Conservation (phyloP, 2,797 vertebrate genomes). For the Aplochiton taeniatus region DNA sequence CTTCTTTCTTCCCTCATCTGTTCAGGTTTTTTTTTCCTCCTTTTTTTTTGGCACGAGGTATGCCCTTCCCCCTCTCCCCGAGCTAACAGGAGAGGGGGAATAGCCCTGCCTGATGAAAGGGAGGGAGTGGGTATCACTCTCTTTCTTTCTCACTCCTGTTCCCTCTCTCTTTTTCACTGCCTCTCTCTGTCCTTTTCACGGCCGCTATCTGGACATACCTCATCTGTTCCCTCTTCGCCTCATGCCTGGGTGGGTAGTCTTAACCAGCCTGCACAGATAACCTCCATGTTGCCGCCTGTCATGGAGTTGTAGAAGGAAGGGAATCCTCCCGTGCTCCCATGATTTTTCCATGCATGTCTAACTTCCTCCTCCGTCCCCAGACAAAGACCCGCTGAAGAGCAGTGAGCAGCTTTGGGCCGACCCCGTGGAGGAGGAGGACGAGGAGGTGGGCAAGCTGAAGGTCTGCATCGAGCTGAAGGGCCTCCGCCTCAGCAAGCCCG, state of each 20-base stretch:
- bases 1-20: slow-evolving; percentile 67
- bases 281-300: no score
- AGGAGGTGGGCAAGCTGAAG: slow-evolving; percentile 96
- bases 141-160: slow-evolving; percentile 31
- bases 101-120: slow-evolving; percentile 60
- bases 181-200: slow-evolving; percentile 41
- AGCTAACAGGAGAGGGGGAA: slow-evolving; percentile 63
- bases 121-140: slow-evolving; percentile 33
- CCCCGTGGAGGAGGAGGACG: slow-evolving; percentile 42
- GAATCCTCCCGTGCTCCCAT: no score
- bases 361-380: neutral
- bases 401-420: slow-evolving; percentile 62
- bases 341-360: neutral
- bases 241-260: no score
- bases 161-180: slow-evolving; percentile 43
- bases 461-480: slow-evolving; percentile 98
- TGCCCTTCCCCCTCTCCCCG: slow-evolving; percentile 49
- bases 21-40: slow-evolving; percentile 63
- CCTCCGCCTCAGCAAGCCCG: slow-evolving; percentile 93
- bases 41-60: slow-evolving; percentile 50
- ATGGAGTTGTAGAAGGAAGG: neutral
- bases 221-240: neutral
- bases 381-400: slow-evolving; percentile 42
- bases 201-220: slow-evolving; percentile 35
- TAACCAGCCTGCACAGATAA: no score